A percentile compares a stretch with the other conserved stretches of the same genome.
These are phyloP conservation scores for Eucidaris tribuloides DNA, from an alignment of 35 echinoderm and acorn worm genomes.

Conservation along the genomic window DNA sequence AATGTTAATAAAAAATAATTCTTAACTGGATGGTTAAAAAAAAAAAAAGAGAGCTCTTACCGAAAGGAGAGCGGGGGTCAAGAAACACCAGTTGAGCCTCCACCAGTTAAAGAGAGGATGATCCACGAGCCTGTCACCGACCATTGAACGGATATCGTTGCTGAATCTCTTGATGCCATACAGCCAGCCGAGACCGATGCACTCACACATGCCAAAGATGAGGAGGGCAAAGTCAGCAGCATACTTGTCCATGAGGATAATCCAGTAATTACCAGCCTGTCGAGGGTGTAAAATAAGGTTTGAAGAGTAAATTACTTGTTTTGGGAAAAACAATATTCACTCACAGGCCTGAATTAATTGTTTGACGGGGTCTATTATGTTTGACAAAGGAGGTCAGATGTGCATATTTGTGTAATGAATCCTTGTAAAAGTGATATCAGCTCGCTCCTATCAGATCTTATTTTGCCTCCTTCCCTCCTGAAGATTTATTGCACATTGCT, in stretches of 20 bases:
- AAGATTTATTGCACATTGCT: too few relatives aligned
- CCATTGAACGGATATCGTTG: slow-evolving; percentile 92
- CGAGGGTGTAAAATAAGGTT: background rate
- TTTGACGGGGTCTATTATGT: too few relatives aligned
- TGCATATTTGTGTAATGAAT: too few relatives aligned
- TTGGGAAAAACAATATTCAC: background rate
- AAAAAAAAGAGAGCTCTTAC: slow-evolving; percentile 50
- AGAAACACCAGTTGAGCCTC: slow-evolving; percentile 86
- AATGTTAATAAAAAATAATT: background rate
- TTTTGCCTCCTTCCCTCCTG: too few relatives aligned
- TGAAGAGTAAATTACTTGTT: background rate
- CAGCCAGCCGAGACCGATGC: slow-evolving; percentile 81
- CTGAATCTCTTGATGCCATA: slow-evolving; percentile 84
- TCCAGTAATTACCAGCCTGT: slow-evolving; percentile 95
- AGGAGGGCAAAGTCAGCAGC: slow-evolving; percentile 89
- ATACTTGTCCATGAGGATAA: slow-evolving; percentile 96
- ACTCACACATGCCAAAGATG: slow-evolving; percentile 83
- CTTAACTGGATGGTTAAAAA: background rate
- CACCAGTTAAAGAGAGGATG: slow-evolving; percentile 75
- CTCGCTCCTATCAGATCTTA: too few relatives aligned
- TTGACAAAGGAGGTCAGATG: too few relatives aligned
- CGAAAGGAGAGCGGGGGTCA: slow-evolving; percentile 85
- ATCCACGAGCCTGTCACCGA: slow-evolving; percentile 78
- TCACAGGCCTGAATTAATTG: background rate
- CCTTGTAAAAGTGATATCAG: too few relatives aligned